Evolutionary conservation across 2,888 invertebrate genomes (phyloP), one percentile per base, ranked within the genome.

Genomic region (Melikaiella ostensackeni): DNA sequence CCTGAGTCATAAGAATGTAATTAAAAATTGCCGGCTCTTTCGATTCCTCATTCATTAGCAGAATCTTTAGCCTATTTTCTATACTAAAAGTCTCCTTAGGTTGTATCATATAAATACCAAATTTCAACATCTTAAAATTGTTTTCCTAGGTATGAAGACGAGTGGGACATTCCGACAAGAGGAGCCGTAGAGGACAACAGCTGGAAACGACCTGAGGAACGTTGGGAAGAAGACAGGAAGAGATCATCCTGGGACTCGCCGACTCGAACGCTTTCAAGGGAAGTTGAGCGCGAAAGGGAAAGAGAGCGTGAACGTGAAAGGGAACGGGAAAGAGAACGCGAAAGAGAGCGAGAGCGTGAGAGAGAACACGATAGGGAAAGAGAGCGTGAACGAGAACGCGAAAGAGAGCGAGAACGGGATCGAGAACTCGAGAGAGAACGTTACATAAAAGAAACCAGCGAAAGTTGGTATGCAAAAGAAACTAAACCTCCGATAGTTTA

Each of bases 161-260:
- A 91, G 1, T 91, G 91, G 91, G 90, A 91, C 57, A 89, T 89
- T 74, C 91, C 90, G 0, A 90, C 85, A 50, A 85, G 90, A 79
- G 87, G 89, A 33, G 84, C 88, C 1, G 76, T 88, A 1, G 88
- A 88, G 46, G 85, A 86, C 73, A 83, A 79, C 38, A 85, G 83
- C 66, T 86, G 86, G 83, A 75, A 79, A 1, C 80, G 80, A n/a
- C 77, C 78, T 27, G 64, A 76, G 27, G 50, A 59, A 6, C 80
- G 80, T 19, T 35, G 46, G 27, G 19, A 74, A 16, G 59, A 73
- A 46, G 59, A 59, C 1, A 42, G 33, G 42, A 76, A 80, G 16
- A 27, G 66, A 16, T 7, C 33, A 3, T 64, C 75, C 1, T 80
- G 77, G 66, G 46, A 46, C 2, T 66, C 64, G 24, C 63, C 63